A percentile compares a stretch with the other conserved stretches of the same genome.
Conservation (phyloP, 2,888 invertebrate genomes). For the Pecten maximus region DNA sequence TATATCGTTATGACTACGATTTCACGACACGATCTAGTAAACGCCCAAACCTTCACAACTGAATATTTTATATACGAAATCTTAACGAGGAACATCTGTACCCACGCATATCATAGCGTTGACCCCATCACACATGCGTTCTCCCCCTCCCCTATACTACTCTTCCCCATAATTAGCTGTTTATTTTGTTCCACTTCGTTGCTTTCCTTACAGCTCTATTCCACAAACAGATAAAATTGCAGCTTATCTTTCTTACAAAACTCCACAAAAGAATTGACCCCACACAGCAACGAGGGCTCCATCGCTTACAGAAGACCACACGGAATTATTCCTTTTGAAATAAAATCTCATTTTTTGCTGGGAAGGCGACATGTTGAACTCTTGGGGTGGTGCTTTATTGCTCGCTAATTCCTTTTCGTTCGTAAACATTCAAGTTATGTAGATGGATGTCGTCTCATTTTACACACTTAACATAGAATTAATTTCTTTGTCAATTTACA, state of each 20-base stretch:
- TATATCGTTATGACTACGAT: neutral
- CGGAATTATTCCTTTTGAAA: conserved; percentile 21
- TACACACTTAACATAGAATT: neutral
- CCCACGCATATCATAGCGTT: neutral
- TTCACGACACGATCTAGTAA: neutral
- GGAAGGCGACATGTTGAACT: conserved; percentile 15
- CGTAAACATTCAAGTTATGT: neutral
- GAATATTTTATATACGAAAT: neutral
- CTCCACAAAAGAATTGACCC: neutral
- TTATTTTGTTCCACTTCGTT: conserved; percentile 11
- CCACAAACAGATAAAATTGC: neutral
- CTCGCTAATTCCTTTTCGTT: neutral
- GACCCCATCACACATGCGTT: neutral
- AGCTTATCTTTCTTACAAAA: neutral
- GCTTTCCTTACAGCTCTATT: neutral
- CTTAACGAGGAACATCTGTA: neutral
- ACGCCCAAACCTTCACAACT: neutral
- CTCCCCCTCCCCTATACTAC: neutral
- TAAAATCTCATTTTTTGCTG: neutral
- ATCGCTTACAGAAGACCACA: neutral
- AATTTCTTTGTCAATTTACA: no score
- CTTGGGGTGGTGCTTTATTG: neutral
- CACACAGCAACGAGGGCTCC: neutral
- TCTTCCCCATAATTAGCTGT: neutral
- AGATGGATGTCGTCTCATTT: neutral